Percentiles rank a stretch among this genome's conserved stretches.
These are phyloP conservation scores for Platichthys flesus DNA, from an alignment of 2,113 vertebrate genomes.

Conservation along the genomic window DNA sequence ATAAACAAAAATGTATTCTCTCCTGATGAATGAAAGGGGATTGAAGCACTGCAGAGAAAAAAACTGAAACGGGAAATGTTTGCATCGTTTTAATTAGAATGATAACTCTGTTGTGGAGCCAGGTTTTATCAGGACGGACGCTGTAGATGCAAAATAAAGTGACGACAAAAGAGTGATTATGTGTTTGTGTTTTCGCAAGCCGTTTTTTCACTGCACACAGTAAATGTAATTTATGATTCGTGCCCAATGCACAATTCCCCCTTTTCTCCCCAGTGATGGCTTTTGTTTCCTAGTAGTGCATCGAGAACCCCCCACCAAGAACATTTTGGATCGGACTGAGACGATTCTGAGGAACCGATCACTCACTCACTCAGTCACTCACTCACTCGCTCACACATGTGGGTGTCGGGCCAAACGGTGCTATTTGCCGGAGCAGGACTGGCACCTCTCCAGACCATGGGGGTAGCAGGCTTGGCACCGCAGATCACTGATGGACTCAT, in stretches of 20 bases:
- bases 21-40: constrained; percentile 20
- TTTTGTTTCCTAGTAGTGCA: constrained; percentile 58
- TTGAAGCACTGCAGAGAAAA: constrained; percentile 33
- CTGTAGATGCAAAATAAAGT: constrained; percentile 56
- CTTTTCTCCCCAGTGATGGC: constrained; percentile 49
- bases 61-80: constrained; percentile 42
- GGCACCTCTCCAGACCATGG: constrained; percentile 90
- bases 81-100: constrained; percentile 65
- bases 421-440: constrained; percentile 81
- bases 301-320: constrained; percentile 52
- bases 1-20: constrained; percentile 47
- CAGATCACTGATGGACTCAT: constrained; percentile 92
- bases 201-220: constrained; percentile 60
- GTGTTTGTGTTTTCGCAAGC: constrained; percentile 57
- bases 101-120: constrained; percentile 45
- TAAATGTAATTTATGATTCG: constrained; percentile 62
- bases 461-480: constrained; percentile 93
- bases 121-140: constrained; percentile 37
- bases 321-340: constrained; percentile 58
- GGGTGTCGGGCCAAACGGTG: constrained; percentile 57
- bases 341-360: no score
- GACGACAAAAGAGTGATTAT: constrained; percentile 64
- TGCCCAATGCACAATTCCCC: constrained; percentile 23
- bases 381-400: constrained; percentile 29
- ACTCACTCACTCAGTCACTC: constrained; percentile 16